phyloP scores from a whole-genome alignment of 64 coral and sea anemone genomes.

The Platygyra sinensis region DNA sequence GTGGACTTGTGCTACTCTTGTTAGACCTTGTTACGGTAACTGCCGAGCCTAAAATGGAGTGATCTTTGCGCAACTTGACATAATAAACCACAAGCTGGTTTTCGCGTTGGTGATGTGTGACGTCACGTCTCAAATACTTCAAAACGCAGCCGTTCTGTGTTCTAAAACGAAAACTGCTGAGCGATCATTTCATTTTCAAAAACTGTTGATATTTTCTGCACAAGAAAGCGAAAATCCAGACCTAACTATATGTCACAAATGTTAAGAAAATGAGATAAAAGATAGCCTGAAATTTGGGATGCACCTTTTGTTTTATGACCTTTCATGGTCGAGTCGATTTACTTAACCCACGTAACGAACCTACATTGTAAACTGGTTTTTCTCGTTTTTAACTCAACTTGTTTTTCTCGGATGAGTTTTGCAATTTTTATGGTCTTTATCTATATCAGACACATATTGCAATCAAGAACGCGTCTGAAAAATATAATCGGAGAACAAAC shows the following conservation, averaged over 20 bases:
- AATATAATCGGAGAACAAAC: no score
- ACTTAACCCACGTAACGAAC: background rate
- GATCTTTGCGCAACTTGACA: slow-evolving; percentile 36
- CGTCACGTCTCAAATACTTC: slow-evolving; percentile 21
- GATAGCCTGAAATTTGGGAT: no score
- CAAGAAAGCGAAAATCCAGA: background rate
- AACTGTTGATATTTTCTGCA: background rate
- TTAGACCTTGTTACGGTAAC: background rate
- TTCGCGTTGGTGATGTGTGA: slow-evolving; percentile 39
- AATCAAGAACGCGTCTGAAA: no score
- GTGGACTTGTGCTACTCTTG: background rate
- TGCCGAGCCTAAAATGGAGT: slow-evolving; percentile 20
- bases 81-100: slow-evolving; percentile 47
- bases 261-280: no score
- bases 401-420: background rate
- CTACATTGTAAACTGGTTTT: background rate
- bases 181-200: background rate
- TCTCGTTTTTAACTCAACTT: slow-evolving; percentile 18
- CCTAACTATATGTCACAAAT: background rate
- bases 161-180: background rate
- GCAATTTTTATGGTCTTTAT: no score
- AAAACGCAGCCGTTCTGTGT: background rate
- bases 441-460: no score
- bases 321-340: background rate
- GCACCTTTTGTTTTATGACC: background rate